These are phyloP conservation scores for Drosophila diplacantha DNA, from an alignment of 2,888 invertebrate genomes.

Conservation along the genomic window DNA sequence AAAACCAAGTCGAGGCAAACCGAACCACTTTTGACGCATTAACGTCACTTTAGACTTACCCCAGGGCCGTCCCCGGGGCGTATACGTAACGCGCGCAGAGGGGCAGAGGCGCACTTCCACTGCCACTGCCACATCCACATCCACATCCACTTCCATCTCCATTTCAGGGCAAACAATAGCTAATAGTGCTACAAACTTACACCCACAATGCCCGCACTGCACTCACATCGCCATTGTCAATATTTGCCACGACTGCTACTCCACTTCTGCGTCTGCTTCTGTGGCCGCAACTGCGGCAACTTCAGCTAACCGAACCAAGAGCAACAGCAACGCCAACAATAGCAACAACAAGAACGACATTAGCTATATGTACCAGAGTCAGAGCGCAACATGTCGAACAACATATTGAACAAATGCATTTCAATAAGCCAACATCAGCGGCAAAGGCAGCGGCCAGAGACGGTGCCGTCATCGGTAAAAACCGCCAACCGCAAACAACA, in stretches of 20 bases:
- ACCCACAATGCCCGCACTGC: conserved; percentile 49
- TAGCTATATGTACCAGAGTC: conserved; percentile 36
- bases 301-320: conserved; percentile 59
- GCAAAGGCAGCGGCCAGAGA: conserved; percentile 38
- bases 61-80: conserved; percentile 33
- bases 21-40: conserved; percentile 70
- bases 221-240: conserved; percentile 59
- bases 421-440: conserved; percentile 66
- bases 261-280: conserved; percentile 28
- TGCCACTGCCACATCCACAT: conserved; percentile 2
- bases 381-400: conserved; percentile 63
- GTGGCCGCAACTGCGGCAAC: conserved; percentile 51
- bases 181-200: conserved; percentile 70
- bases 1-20: conserved; percentile 50
- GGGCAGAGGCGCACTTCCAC: conserved; percentile 15
- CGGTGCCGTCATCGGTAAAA: conserved; percentile 43
- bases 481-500: conserved; percentile 44
- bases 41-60: conserved; percentile 58
- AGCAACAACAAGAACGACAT: conserved; percentile 36
- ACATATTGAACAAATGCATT: conserved; percentile 70
- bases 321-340: conserved; percentile 27
- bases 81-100: conserved; percentile 52
- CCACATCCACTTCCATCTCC: conserved; percentile 46
- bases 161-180: conserved; percentile 68
- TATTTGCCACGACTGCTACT: conserved; percentile 64